A percentile compares a stretch with the other conserved stretches of the same genome.
Conservation (phyloP, 2,797 vertebrate genomes). For the Synanceia verrucosa region DNA sequence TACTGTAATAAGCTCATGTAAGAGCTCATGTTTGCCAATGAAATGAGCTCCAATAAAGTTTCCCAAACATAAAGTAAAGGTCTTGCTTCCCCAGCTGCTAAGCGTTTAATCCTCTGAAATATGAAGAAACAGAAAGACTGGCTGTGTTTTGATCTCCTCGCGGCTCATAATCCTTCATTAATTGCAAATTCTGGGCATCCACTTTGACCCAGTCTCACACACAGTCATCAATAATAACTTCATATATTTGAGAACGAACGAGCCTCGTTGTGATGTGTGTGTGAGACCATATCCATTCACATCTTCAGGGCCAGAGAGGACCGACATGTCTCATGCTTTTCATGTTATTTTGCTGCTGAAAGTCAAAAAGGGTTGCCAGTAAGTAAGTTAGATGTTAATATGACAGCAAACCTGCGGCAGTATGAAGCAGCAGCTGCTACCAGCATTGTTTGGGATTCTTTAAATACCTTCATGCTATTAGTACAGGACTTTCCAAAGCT, state of each 20-base stretch:
- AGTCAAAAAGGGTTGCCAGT: not conserved
- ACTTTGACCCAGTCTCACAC: conserved; percentile 51
- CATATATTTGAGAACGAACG: conserved; percentile 15
- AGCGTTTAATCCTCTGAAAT: conserved; percentile 71
- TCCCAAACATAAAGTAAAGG: conserved; percentile 36
- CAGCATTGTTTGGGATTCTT: conserved; percentile 33
- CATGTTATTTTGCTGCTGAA: not conserved
- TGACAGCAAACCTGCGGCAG: not conserved
- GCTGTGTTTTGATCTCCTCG: conserved; percentile 63
- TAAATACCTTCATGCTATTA: conserved; percentile 18
- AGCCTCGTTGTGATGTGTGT: not conserved
- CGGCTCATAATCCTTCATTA: conserved; percentile 71
- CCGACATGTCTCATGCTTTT: not conserved
- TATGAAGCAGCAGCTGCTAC: not conserved
- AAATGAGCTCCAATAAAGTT: conserved; percentile 23
- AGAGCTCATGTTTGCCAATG: conserved; percentile 13
- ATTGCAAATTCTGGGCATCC: conserved; percentile 64
- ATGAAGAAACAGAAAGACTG: conserved; percentile 64
- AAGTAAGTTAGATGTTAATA: not conserved
- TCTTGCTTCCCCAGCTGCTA: conserved; percentile 32
- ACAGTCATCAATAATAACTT: conserved; percentile 29
- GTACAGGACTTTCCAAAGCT: conserved; percentile 9
- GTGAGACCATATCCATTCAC: conserved; percentile 18
- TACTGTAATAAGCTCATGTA: not conserved
- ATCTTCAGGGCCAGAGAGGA: not conserved